These are phyloP conservation scores for Erebia palarica DNA, from an alignment of 2,888 invertebrate genomes.

Conservation along the genomic window DNA sequence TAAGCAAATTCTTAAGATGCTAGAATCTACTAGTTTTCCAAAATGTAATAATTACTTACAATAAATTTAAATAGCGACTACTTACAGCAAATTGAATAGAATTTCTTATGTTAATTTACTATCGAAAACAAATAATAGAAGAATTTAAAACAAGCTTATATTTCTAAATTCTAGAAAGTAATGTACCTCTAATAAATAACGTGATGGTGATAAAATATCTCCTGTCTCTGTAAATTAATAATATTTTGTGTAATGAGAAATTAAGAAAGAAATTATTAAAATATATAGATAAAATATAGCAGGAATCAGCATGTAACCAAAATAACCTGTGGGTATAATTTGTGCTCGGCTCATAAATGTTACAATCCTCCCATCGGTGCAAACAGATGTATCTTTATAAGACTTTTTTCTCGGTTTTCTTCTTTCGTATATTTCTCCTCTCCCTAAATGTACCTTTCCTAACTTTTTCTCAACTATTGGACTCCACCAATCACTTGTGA, in stretches of 20 bases:
- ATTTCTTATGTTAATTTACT: background rate
- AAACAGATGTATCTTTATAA: constrained; percentile 42
- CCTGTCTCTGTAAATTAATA: constrained; percentile 42
- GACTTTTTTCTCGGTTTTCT: constrained; percentile 28
- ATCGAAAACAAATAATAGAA: background rate
- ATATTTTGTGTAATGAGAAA: background rate
- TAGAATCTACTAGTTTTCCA: no score
- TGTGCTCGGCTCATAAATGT: constrained; percentile 56
- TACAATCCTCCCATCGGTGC: constrained; percentile 51
- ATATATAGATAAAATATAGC: no score
- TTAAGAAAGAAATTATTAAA: no score
- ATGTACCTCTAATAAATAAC: constrained; percentile 62
- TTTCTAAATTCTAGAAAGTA: background rate
- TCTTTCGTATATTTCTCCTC: constrained; percentile 27
- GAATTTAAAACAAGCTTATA: background rate
- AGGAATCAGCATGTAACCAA: no score
- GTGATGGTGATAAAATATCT: constrained; percentile 58
- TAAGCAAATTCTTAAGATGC: background rate
- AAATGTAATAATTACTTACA: no score
- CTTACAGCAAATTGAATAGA: no score
- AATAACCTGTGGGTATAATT: constrained; percentile 56
- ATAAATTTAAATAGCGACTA: no score
- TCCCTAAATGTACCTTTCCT: constrained; percentile 37
- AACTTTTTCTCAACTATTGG: constrained; percentile 58
- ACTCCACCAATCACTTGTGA: constrained; percentile 67